phyloP scores from a whole-genome alignment of 2,888 invertebrate genomes.

The Lithophane socia region DNA sequence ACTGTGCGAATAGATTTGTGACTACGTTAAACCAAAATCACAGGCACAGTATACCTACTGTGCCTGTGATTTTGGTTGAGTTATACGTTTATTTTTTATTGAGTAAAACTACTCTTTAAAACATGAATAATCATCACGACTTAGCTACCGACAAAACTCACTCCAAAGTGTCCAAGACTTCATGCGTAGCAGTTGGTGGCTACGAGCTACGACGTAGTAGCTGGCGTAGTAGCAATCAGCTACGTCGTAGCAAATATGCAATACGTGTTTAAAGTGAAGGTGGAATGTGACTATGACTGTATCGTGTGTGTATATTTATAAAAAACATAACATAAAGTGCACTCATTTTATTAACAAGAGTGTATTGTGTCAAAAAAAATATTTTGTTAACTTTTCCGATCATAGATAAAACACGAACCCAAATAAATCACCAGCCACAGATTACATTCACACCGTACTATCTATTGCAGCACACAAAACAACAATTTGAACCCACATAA shows the following conservation, averaged over 20 bases:
- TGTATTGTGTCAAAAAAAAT: not conserved
- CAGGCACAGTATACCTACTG: not conserved
- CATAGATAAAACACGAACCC: constrained; percentile 9
- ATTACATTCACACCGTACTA: constrained; percentile 38
- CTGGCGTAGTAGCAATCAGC: constrained; percentile 36
- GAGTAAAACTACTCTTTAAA: not conserved
- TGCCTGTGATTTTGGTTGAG: no score
- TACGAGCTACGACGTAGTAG: constrained; percentile 42
- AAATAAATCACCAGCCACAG: constrained; percentile 34
- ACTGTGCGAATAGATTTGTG: not conserved
- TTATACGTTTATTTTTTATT: not conserved
- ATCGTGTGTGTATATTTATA: not conserved
- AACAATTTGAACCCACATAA: constrained; percentile 27
- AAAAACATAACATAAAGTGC: not conserved
- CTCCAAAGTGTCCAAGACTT: not conserved
- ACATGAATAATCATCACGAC: not conserved
- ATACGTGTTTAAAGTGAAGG: not conserved
- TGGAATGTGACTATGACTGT: not conserved
- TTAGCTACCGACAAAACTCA: not conserved
- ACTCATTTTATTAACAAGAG: not conserved
- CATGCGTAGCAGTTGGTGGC: constrained; percentile 6
- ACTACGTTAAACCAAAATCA: not conserved
- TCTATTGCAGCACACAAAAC: constrained; percentile 32
- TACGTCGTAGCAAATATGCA: constrained; percentile 28
- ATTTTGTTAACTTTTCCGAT: not conserved